Conservation (phyloP, 1,140 invertebrate species). For the Neodiprion pinetum region DNA sequence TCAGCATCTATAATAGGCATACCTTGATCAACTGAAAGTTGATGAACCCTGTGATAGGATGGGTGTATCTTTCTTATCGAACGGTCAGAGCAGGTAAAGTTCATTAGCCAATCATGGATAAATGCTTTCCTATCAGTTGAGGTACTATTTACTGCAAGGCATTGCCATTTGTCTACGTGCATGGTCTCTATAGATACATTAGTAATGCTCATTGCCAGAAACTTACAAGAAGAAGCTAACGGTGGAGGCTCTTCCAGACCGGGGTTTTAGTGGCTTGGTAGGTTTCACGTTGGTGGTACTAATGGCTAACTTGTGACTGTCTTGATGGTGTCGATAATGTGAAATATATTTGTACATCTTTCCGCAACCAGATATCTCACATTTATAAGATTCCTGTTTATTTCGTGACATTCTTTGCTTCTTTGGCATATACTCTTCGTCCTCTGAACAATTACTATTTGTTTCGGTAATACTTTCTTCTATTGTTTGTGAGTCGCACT, state of each 20-base stretch:
- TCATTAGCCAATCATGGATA: too few species aligned
- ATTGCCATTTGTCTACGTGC: too few species aligned
- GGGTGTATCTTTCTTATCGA: too few species aligned
- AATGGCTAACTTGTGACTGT: conserved; percentile 52
- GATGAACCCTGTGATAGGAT: too few species aligned
- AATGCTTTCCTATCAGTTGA: too few species aligned
- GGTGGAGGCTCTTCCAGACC: conserved; percentile 52
- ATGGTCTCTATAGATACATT: too few species aligned
- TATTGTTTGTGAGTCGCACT: conserved; percentile 41
- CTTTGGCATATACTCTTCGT: conserved; percentile 59
- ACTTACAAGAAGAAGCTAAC: conserved; percentile 59
- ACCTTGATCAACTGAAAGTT: too few species aligned
- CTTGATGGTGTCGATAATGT: conserved; percentile 59
- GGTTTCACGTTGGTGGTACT: conserved; percentile 44
- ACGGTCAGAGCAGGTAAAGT: too few species aligned
- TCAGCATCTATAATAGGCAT: too few species aligned
- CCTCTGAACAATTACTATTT: conserved; percentile 50
- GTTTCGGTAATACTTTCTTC: conserved; percentile 41
- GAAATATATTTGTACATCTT: conserved; percentile 61
- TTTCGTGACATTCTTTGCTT: conserved; percentile 59
- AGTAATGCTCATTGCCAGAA: neutral
- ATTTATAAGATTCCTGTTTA: conserved; percentile 56
- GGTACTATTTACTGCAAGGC: too few species aligned
- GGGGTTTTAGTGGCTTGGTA: conserved; percentile 39
- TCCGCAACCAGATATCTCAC: conserved; percentile 53